A percentile compares a stretch with the other conserved stretches of the same genome.
phyloP scores from a whole-genome alignment of 2,797 vertebrate genomes.

The Clarias laeviceps region DNA sequence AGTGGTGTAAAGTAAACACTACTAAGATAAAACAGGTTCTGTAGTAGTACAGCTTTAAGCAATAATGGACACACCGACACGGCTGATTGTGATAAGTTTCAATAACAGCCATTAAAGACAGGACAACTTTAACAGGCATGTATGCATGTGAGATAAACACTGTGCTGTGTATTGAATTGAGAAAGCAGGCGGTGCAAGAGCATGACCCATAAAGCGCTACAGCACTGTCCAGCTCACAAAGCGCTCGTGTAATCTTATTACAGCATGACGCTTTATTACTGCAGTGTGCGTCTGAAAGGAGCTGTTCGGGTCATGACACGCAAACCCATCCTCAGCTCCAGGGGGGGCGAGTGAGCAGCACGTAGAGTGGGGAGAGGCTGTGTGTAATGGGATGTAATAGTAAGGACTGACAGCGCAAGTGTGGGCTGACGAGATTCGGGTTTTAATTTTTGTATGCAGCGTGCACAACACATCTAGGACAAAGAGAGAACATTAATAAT shows the following conservation, averaged over 20 bases:
- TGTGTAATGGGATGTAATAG: constrained; percentile 12
- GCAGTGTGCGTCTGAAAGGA: constrained; percentile 26
- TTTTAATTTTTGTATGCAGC: constrained; percentile 6
- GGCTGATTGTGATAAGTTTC: neutral
- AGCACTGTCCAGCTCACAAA: constrained; percentile 39
- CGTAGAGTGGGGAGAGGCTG: too few relatives aligned
- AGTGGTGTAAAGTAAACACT: neutral
- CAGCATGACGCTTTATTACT: constrained; percentile 33
- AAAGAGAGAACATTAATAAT: constrained; percentile 37
- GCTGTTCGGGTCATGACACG: constrained; percentile 38
- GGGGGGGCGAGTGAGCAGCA: neutral
- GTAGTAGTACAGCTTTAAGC: too few relatives aligned
- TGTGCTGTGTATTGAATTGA: constrained; percentile 12
- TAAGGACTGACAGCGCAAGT: neutral
- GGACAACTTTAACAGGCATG: neutral
- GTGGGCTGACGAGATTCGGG: constrained; percentile 11
- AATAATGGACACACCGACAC: neutral
- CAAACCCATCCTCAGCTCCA: constrained; percentile 25
- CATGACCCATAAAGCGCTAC: constrained; percentile 26
- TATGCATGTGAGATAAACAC: neutral
- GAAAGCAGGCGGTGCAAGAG: neutral
- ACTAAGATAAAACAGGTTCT: neutral
- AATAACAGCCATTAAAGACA: neutral
- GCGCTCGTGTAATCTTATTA: constrained; percentile 48
- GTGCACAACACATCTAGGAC: constrained; percentile 10